These are phyloP conservation scores for Cervus canadensis DNA, from an alignment of 2,113 vertebrate genomes.

Conservation along the genomic window DNA sequence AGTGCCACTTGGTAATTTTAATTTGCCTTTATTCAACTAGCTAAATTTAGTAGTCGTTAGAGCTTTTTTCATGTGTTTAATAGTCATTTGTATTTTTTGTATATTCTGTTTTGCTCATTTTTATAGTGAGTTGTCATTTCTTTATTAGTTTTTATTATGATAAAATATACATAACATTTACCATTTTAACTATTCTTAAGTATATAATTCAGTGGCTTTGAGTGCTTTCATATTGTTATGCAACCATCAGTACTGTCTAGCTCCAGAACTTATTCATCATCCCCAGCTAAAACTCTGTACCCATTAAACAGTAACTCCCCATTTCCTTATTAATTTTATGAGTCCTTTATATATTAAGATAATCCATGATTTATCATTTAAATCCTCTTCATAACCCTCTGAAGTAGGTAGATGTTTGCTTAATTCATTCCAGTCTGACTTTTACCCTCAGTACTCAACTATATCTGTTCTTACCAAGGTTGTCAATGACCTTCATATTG, in stretches of 20 bases:
- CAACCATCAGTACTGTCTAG: neutral
- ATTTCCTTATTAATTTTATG: slow-evolving; percentile 40
- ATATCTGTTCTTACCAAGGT: neutral
- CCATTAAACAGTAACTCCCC: slow-evolving; percentile 38
- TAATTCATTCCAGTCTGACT: neutral
- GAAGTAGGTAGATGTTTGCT: slow-evolving; percentile 1
- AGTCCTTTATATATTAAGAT: slow-evolving; percentile 30
- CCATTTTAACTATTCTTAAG: neutral
- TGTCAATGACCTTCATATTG: neutral
- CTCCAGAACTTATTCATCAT: slow-evolving; percentile 18
- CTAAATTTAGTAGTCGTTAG: neutral
- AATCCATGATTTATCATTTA: slow-evolving; percentile 21
- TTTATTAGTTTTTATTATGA: neutral
- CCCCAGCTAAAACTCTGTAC: neutral
- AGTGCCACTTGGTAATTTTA: neutral
- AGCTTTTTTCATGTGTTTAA: neutral
- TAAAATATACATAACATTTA: neutral
- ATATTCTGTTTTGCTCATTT: neutral
- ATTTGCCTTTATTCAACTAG: neutral
- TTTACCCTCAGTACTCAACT: neutral
- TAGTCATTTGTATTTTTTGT: neutral
- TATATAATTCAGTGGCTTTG: neutral
- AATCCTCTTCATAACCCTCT: neutral
- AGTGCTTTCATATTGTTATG: neutral
- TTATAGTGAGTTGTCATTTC: neutral